Conservation (phyloP, 2,113 vertebrate genomes). For the Sturnus vulgaris region DNA sequence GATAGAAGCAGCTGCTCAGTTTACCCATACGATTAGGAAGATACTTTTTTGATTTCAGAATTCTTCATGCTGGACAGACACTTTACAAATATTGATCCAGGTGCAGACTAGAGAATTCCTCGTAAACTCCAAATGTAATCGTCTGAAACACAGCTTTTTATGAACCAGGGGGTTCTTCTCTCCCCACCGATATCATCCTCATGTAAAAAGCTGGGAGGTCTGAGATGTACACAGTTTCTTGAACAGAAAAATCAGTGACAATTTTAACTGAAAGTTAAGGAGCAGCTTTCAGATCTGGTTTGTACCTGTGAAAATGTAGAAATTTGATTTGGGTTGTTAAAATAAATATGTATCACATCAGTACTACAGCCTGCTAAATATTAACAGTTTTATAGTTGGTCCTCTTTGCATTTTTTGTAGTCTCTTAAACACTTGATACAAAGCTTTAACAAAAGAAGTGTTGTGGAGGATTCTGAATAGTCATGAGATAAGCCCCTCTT, state of each 20-base stretch:
- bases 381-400: neutral
- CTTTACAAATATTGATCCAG: neutral
- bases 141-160: neutral
- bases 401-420: neutral
- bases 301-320: neutral
- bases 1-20: neutral
- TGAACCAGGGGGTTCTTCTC: neutral
- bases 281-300: neutral
- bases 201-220: neutral
- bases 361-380: neutral
- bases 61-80: neutral
- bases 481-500: neutral
- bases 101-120: neutral
- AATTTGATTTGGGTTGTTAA: neutral
- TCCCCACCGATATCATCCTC: neutral
- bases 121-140: neutral
- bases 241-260: neutral
- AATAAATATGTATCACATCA: neutral
- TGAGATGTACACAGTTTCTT: neutral
- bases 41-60: neutral
- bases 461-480: neutral
- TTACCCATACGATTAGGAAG: neutral
- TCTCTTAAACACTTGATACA: neutral
- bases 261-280: neutral
- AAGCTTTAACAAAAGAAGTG: neutral